Base-by-base conservation (phyloP, 2,888 invertebrate genomes). In the Gymnoscelis rufifasciata region DNA sequence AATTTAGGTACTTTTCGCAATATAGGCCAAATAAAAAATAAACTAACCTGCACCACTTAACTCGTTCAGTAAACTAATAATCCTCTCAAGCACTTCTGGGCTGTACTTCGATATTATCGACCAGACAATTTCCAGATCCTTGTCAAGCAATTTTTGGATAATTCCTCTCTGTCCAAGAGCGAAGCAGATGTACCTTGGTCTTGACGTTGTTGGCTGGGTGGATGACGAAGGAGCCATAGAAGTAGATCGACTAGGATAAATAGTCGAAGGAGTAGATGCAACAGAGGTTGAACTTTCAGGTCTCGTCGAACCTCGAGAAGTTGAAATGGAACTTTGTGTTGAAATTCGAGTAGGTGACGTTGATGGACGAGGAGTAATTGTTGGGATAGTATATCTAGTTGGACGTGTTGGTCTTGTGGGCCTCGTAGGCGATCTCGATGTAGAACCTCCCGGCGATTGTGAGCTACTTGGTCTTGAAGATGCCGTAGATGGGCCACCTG, bases 11-110 rank as follows among this genome's bases (percentile, higher is more conserved):
- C n/a, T n/a, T 19, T 19, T 19, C 26, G 7, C 26, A 26, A 26
- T n/a, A n/a, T n/a, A n/a, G n/a, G n/a, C n/a, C n/a, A n/a, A n/a
- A n/a, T n/a, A n/a, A n/a, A n/a, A n/a, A n/a, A n/a, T n/a, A n/a
- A n/a, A 33, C 35, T 35, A 11, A 35, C 35, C 35, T 35, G 35
- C 11, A 15, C 19, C 10, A 7, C 35, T 35, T 11, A 35, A 15
- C 19, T 35, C 19, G 10, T 35, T 35, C 35, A 35, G 5, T 1
- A n/a, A 35, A 10, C 35, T 15, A n/a, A 35, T 10, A 35, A 35
- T 35, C 1, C 15, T n/a, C 10, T 35, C 35, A 10, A 35, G 15
- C 7, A 35, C 35, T 8, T 19, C 15, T 2, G 35, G 7, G 3
- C 19, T 5, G 11, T 35, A 35, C 11, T 35, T 35, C 7, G 35